Evolutionary conservation across 2,113 vertebrate genomes (phyloP).

Genomic region (Brachypteracias leptosomus): DNA sequence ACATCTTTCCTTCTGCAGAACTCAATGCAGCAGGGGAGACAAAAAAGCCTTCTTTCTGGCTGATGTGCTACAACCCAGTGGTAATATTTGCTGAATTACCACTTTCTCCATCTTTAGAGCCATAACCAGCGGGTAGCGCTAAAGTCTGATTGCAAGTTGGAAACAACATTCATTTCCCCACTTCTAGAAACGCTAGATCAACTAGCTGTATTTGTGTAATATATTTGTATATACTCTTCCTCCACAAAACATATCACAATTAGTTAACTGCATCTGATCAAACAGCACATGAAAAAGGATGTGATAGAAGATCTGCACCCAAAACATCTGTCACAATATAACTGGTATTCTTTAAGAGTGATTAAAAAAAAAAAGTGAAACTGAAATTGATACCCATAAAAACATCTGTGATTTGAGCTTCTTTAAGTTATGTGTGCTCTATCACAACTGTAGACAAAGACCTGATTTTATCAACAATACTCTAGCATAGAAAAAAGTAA

Average conservation of each 20-base stretch:
- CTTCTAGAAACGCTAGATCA: background rate
- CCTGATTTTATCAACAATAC: background rate
- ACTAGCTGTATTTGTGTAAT: background rate
- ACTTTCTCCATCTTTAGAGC: background rate
- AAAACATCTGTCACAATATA: background rate
- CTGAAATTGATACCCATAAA: background rate
- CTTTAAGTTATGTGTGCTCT: background rate
- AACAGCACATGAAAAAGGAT: background rate
- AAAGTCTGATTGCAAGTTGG: background rate
- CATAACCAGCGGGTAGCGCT: background rate
- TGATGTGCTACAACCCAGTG: background rate
- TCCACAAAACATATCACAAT: background rate
- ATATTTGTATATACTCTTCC: background rate
- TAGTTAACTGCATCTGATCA: background rate
- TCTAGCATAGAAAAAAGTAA: background rate
- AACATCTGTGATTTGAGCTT: background rate
- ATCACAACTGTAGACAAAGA: background rate
- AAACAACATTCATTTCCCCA: background rate
- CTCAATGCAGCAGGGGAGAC: background rate
- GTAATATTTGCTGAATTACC: background rate
- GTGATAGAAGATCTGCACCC: background rate
- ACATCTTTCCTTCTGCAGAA: background rate
- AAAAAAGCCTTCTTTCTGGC: background rate
- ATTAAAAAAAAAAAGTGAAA: background rate
- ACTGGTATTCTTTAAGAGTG: background rate